A percentile compares a stretch with the other conserved stretches of the same genome.
phyloP scores from a whole-genome alignment of 2,888 invertebrate species.

The Galeruca laticollis region DNA sequence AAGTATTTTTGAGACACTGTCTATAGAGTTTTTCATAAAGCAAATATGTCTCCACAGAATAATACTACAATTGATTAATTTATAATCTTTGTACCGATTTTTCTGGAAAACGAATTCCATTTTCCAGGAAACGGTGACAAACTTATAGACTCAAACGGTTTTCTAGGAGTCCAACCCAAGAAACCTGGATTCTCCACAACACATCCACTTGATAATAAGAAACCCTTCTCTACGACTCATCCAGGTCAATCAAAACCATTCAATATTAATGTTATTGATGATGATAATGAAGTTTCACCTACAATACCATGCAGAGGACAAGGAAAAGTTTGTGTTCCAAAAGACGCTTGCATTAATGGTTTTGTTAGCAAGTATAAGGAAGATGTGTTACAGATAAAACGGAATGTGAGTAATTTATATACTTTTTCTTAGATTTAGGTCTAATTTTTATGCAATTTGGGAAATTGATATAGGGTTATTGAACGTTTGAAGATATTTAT shows the following conservation, averaged over 20 bases:
- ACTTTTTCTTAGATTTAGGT: neutral
- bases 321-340: slow-evolving; percentile 73
- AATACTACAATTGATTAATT: neutral
- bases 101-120: neutral
- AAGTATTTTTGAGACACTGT: too few relatives aligned
- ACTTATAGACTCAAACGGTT: slow-evolving; percentile 58
- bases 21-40: too few relatives aligned
- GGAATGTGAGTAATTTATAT: slow-evolving; percentile 67
- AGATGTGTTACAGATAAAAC: slow-evolving; percentile 68
- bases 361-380: slow-evolving; percentile 69
- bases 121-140: slow-evolving; percentile 58
- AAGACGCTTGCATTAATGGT: slow-evolving; percentile 73
- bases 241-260: slow-evolving; percentile 42
- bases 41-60: too few relatives aligned
- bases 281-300: slow-evolving; percentile 29
- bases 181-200: slow-evolving; percentile 51
- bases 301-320: slow-evolving; percentile 69
- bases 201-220: slow-evolving; percentile 48
- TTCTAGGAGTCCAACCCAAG: slow-evolving; percentile 63
- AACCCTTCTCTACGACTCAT: slow-evolving; percentile 42
- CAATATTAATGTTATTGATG: slow-evolving; percentile 44
- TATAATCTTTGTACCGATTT: neutral
- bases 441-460: neutral
- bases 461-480: too few relatives aligned
- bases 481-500: too few relatives aligned